Evolutionary conservation across 2,888 invertebrate species (phyloP), one percentile per base, ranked within the genome.

Genomic region (Mesodorylaimus sp.): DNA sequence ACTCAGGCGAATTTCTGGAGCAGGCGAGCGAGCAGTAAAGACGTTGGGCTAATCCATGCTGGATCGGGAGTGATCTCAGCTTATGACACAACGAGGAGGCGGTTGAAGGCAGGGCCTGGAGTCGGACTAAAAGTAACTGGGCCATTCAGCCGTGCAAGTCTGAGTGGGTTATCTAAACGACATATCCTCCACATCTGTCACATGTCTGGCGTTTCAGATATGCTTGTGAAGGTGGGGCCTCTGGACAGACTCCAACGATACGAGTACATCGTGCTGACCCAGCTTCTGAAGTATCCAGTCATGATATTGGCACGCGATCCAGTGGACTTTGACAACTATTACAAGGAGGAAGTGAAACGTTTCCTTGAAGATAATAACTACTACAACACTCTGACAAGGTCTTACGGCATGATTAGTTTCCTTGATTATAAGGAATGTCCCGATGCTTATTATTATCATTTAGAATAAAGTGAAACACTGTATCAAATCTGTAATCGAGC

Each of bases 221-320:
- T 45, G 24, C 10, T 50, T 3, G 46, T 50, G 10, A 50, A 50
- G 25, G 46, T 46, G 24, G 50, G 36, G 10, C 60, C 59, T 3
- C 24, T 57, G 2, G 53, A 55, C 45, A 52, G 49, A 2, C n/a
- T 16, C 7, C 29, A 50, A 1, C 52, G 56, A 23, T 63, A 60
- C 47, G 57, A 59, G 10, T 63, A 63, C 50, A 53, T 63, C 52
- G 55, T 63, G 26, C 49, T 63, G 36, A 56, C 59, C 3, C 60
- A 60, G 23, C 58, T 62, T 5, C 46, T 63, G 19, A 63, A 63
- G 43, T 60, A 59, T 48, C 63, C 63, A 2, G 63, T 64, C 3
- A 59, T 64, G 54, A 61, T 62, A 1, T 45, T 60, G 39, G 61
- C 55, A 21, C 53, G 62, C 42, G 55, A 61, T 50, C 47, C 57